Conservation (phyloP, 2,888 invertebrate genomes). For the Dryobotodes eremita region DNA sequence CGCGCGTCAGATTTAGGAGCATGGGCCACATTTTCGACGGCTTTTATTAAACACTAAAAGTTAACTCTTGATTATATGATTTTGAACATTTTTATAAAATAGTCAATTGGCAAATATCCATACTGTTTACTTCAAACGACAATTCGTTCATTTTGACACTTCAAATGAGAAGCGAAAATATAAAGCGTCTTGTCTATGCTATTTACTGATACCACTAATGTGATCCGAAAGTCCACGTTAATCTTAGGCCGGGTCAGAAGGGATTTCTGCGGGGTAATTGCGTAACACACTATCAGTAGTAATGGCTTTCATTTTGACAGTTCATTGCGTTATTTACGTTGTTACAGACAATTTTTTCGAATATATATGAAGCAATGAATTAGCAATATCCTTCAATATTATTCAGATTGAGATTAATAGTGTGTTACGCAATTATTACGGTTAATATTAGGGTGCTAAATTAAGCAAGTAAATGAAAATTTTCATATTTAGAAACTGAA, state of each 20-base stretch:
- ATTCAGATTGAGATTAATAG: too few species aligned
- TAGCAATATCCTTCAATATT: too few species aligned
- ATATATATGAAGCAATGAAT: too few species aligned
- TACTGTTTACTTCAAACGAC: slow-evolving; percentile 91
- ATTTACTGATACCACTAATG: slow-evolving; percentile 68
- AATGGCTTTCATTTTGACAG: too few species aligned
- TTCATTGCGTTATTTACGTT: too few species aligned
- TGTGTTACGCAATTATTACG: too few species aligned
- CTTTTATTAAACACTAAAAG: slow-evolving; percentile 79
- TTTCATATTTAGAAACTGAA: background rate
- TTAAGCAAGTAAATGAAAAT: background rate
- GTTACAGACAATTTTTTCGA: too few species aligned
- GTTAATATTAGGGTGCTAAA: too few species aligned
- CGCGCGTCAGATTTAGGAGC: slow-evolving; percentile 95
- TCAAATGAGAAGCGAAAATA: slow-evolving; percentile 74
- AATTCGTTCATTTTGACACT: slow-evolving; percentile 90
- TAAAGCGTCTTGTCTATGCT: slow-evolving; percentile 83
- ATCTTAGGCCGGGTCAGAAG: background rate
- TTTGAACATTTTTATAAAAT: slow-evolving; percentile 87
- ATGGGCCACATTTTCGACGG: slow-evolving; percentile 91
- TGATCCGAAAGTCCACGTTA: background rate
- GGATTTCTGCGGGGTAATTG: background rate
- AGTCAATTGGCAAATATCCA: slow-evolving; percentile 90
- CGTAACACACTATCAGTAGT: too few species aligned
- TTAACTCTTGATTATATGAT: slow-evolving; percentile 82